phyloP scores from a whole-genome alignment of 2,797 vertebrate genomes.

The Oreortyx pictus region DNA sequence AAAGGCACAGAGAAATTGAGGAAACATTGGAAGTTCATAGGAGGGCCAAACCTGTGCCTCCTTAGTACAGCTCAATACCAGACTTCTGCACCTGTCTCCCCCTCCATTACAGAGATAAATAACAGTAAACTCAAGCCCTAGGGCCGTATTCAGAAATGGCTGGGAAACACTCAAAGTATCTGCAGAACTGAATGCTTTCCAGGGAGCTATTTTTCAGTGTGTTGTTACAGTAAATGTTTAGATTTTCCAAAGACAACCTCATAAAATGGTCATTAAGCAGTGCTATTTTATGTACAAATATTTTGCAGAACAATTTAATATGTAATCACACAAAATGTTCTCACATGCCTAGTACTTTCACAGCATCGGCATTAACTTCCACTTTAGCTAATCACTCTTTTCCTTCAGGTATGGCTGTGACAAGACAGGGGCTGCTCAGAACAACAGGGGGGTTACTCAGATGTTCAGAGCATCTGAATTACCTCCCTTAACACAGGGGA shows the following conservation, averaged over 20 bases:
- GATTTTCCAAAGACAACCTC: constrained; percentile 46
- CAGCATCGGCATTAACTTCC: neutral
- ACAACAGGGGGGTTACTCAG: neutral
- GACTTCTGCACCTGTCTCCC: neutral
- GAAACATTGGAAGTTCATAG: neutral
- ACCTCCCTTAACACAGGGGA: neutral
- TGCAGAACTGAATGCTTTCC: constrained; percentile 34
- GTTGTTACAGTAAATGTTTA: constrained; percentile 39
- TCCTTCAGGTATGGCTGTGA: neutral
- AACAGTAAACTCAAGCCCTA: constrained; percentile 17
- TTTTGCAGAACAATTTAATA: constrained; percentile 24
- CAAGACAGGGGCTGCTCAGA: neutral
- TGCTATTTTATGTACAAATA: constrained; percentile 40
- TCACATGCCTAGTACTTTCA: neutral
- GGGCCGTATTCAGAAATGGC: constrained; percentile 10
- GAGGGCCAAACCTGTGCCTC: neutral
- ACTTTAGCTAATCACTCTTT: neutral
- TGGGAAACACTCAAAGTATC: constrained; percentile 33
- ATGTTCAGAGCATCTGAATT: neutral
- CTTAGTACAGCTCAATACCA: neutral
- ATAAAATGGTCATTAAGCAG: constrained; percentile 44
- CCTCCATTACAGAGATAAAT: constrained; percentile 12
- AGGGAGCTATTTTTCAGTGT: constrained; percentile 47
- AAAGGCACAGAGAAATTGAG: neutral
- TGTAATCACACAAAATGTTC: constrained; percentile 24